These are phyloP conservation scores for Thrips palmi DNA, from an alignment of 1,140 invertebrate genomes.

Conservation along the genomic window DNA sequence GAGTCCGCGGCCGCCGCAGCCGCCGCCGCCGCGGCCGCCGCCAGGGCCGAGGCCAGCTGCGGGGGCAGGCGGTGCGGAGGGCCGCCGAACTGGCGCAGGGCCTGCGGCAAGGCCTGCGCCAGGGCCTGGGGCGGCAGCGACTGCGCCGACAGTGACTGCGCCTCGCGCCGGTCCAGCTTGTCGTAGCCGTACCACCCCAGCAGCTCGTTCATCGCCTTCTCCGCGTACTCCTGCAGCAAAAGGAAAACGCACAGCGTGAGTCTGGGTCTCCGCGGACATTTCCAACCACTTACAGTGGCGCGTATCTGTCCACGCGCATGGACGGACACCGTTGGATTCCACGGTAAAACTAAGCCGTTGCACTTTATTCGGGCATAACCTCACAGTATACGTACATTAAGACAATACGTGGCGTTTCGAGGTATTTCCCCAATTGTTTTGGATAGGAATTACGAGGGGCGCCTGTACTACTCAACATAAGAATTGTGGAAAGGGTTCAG, in stretches of 20 bases:
- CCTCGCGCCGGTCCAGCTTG: slow-evolving; percentile 34
- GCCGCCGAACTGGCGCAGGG: slow-evolving; percentile 13
- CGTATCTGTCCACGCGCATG: not conserved
- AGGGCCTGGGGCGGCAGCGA: slow-evolving; percentile 5
- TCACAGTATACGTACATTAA: no score
- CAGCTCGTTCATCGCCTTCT: slow-evolving; percentile 78
- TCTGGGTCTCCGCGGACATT: not conserved
- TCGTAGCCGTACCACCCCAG: slow-evolving; percentile 79
- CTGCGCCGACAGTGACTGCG: slow-evolving; percentile 20
- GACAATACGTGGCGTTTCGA: no score
- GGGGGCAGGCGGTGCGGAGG: slow-evolving; percentile 15
- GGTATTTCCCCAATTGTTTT: no score
- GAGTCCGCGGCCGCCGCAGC: no score
- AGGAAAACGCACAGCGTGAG: slow-evolving; percentile 37
- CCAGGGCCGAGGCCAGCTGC: slow-evolving; percentile 21
- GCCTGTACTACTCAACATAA: no score
- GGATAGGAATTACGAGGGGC: no score
- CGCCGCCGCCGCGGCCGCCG: slow-evolving; percentile 23
- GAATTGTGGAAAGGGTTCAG: not conserved
- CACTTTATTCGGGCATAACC: no score
- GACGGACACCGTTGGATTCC: no score
- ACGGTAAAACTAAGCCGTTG: no score
- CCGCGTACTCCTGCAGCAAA: slow-evolving; percentile 59
- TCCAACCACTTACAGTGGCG: no score
- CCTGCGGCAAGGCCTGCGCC: no score